A percentile compares a stretch with the other conserved stretches of the same genome.
Evolutionary conservation across 1,140 invertebrate species (phyloP).

Genomic region (Sycophila sp.): DNA sequence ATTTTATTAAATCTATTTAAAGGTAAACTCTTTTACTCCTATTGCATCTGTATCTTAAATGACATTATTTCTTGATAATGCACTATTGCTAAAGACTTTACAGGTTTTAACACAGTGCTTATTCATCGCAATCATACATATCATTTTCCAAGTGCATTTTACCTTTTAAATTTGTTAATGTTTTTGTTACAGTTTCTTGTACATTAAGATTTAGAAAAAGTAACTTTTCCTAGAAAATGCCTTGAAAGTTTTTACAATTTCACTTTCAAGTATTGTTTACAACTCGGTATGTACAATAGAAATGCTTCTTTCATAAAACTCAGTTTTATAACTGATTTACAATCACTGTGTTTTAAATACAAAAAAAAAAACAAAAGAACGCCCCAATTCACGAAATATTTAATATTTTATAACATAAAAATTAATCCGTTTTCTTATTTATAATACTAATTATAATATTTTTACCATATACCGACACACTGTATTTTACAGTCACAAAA

Average conservation of each 20-base stretch:
- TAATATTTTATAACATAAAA: constrained; percentile 28
- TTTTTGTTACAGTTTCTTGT: not conserved
- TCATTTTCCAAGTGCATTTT: not conserved
- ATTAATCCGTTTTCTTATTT: constrained; percentile 13
- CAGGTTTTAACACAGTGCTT: not conserved
- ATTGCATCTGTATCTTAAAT: too few relatives aligned
- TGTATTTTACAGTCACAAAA: constrained; percentile 21
- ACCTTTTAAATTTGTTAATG: not conserved
- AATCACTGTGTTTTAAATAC: not conserved
- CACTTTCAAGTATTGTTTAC: not conserved
- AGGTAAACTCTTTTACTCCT: not conserved
- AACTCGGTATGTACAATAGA: constrained; percentile 29
- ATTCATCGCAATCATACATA: not conserved
- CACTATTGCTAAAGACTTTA: too few relatives aligned
- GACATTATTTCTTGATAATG: too few relatives aligned
- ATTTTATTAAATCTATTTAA: not conserved
- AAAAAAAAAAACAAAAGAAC: constrained; percentile 12
- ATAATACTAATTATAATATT: constrained; percentile 22
- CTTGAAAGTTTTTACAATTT: constrained; percentile 8
- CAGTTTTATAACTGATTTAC: constrained; percentile 14
- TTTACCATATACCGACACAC: constrained; percentile 19
- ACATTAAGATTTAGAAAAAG: constrained; percentile 17
- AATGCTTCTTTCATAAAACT: constrained; percentile 12
- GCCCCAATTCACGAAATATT: constrained; percentile 15
- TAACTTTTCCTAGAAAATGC: constrained; percentile 23